A percentile compares a stretch with the other conserved stretches of the same genome.
phyloP scores from a whole-genome alignment of 1,140 invertebrate genomes.

The Glossosoma conforme region DNA sequence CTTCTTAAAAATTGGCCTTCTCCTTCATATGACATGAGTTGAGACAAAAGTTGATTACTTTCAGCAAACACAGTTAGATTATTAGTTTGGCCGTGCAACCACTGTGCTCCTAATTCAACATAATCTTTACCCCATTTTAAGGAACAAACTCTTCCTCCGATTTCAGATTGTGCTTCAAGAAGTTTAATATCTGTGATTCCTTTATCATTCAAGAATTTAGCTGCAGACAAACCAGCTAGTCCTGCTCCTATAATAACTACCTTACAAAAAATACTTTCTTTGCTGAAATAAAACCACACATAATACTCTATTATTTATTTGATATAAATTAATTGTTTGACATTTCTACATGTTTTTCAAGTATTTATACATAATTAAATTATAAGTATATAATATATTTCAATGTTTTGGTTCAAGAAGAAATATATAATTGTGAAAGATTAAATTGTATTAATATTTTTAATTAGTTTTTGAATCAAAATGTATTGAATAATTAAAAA shows the following conservation, averaged over 20 bases:
- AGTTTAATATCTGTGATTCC: slow-evolving; percentile 52
- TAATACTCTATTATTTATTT: no score
- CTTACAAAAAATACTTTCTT: background rate
- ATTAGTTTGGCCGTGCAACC: slow-evolving; percentile 66
- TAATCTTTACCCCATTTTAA: slow-evolving; percentile 58
- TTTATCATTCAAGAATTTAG: slow-evolving; percentile 47
- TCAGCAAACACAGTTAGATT: slow-evolving; percentile 48
- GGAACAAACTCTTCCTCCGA: slow-evolving; percentile 61
- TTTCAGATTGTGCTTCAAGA: slow-evolving; percentile 60
- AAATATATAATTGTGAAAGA: no score
- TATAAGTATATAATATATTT: no score
- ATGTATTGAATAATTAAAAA: no score
- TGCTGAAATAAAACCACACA: no score
- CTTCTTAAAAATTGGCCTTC: slow-evolving; percentile 51
- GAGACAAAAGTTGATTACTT: slow-evolving; percentile 42
- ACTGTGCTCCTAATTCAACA: slow-evolving; percentile 68
- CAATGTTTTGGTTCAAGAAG: no score
- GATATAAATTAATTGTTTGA: no score
- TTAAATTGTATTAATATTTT: no score
- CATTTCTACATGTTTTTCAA: no score
- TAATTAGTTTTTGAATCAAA: no score
- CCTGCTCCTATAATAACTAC: slow-evolving; percentile 56
- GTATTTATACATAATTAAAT: no score
- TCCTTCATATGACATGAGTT: slow-evolving; percentile 48
- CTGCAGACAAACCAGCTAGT: slow-evolving; percentile 55